Evolutionary conservation across 1,140 invertebrate genomes (phyloP), one percentile per base, ranked within the genome.

Genomic region (Protaetia brevitarsis): DNA sequence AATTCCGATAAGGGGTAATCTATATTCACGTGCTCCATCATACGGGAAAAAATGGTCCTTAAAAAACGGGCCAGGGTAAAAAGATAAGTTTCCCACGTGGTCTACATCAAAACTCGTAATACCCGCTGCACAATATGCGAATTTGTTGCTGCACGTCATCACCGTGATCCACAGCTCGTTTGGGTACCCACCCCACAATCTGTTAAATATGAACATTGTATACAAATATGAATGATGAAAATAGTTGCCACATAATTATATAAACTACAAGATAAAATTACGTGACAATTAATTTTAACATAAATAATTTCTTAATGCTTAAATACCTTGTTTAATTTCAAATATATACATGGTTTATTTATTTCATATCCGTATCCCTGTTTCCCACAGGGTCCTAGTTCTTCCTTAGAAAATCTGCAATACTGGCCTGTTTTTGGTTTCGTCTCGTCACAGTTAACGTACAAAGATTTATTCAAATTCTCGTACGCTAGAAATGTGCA

Each of bases 31-130:
- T 13, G 36, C 26, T 4, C 31, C 34, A 27, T 63, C 36, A 30
- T 27, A 67, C 23, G 66, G 66, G 45, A 67, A 67, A 41, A 51
- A 67, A 58, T 67, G 31, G 10, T 63, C 66, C 21, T 27, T 36
- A 13, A 63, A 63, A 0, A 26, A 41, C 0, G 13, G 16, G 5
- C 19, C 10, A 6, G 66, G 66, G 41, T 67, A 64, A 21, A 58
- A 67, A 0, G 11, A 23, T 8, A 67, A 13, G 2, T 34, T 64
- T 28, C 62, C 66, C 21, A 67, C 21, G 27, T 67, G 66, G 29
- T 67, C 66, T 10, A 8, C 6, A 64, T 67, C 66, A 23, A 29
- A 57, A 21, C 13, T 13, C 7, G 34, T 64, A 21, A 30, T 16
- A 58, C 61, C n/a, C 61, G 11, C 41, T 13, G 23, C 66, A 67